These are phyloP conservation scores for Dicrostonyx torquatus DNA, from an alignment of 2,797 vertebrate genomes.

Conservation along the genomic window DNA sequence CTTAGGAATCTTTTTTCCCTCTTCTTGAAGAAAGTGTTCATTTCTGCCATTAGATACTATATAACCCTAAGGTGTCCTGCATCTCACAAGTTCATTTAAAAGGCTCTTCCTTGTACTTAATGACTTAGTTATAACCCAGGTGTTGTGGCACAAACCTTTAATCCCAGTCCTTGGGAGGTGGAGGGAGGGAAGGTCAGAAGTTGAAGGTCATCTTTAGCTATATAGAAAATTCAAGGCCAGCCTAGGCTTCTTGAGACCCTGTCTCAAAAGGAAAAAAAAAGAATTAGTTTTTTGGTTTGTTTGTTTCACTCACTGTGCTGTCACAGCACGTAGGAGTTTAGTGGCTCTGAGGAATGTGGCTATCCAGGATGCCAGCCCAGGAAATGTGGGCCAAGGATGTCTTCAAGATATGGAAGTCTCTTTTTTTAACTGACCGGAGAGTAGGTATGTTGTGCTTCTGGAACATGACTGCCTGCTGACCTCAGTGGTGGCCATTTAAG, in stretches of 20 bases:
- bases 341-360: neutral
- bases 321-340: fast-evolving
- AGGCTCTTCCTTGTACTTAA: neutral
- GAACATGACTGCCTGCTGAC: neutral
- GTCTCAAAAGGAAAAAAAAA: neutral
- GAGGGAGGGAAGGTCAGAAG: neutral
- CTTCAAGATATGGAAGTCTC: neutral
- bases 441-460: fast-evolving
- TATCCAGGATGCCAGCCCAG: fast-evolving
- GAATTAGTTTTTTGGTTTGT: neutral
- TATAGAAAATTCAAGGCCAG: neutral
- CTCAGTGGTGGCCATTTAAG: fast-evolving
- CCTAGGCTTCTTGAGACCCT: neutral
- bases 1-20: neutral
- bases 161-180: neutral
- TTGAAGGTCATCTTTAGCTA: neutral
- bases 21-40: neutral
- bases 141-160: neutral
- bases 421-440: fast-evolving
- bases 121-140: neutral
- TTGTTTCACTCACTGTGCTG: neutral
- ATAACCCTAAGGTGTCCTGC: neutral
- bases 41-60: neutral
- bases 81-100: neutral
- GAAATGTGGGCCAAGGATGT: neutral